phyloP scores from a whole-genome alignment of 2,888 invertebrate genomes.

The Andrena dorsata region DNA sequence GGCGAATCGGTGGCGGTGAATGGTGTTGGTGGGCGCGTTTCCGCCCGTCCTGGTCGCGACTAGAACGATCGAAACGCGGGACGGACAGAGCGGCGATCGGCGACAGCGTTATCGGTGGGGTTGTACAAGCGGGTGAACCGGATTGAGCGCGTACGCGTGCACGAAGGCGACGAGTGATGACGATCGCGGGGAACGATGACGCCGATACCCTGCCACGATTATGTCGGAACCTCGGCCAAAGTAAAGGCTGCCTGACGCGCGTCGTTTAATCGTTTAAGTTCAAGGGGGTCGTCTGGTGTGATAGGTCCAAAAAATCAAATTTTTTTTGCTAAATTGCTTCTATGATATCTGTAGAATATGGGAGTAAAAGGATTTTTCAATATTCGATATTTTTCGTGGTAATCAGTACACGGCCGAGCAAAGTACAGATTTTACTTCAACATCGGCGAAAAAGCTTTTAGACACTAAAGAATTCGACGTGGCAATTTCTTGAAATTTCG shows the following conservation, averaged over 20 bases:
- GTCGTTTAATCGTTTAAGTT: slow-evolving; percentile 31
- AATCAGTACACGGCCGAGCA: no score
- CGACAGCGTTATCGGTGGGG: slow-evolving; percentile 23
- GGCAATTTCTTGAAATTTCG: no score
- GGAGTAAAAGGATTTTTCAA: no score
- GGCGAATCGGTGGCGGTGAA: not conserved
- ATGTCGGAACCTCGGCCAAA: slow-evolving; percentile 84
- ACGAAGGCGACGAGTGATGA: slow-evolving; percentile 40
- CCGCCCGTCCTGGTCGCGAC: not conserved
- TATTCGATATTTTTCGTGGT: no score
- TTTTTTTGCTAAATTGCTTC: no score
- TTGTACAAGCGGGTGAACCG: slow-evolving; percentile 11
- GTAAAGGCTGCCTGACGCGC: slow-evolving; percentile 75
- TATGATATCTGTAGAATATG: no score
- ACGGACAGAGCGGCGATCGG: not conserved
- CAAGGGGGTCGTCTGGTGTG: no score
- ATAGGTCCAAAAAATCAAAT: no score
- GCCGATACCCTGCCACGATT: slow-evolving; percentile 51
- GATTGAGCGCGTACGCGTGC: slow-evolving; percentile 8
- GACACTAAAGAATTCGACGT: no score
- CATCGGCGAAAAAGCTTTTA: no score
- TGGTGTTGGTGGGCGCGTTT: not conserved
- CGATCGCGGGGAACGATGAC: slow-evolving; percentile 54
- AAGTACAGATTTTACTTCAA: no score
- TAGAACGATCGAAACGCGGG: slow-evolving; percentile 25